Conservation (phyloP, 2,888 invertebrate genomes). For the Epirrhoe tristata region DNA sequence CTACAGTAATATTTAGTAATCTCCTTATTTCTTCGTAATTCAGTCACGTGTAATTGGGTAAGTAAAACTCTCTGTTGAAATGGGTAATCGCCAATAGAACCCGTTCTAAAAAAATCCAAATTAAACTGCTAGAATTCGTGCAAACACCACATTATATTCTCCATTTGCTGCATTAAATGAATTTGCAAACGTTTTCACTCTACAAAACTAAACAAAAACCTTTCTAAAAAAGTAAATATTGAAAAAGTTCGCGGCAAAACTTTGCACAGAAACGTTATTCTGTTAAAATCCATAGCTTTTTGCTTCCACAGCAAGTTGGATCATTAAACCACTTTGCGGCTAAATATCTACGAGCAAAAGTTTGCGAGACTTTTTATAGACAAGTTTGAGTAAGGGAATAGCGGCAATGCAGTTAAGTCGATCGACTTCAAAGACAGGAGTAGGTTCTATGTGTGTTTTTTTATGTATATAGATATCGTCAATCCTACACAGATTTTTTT, state of each 20-base stretch:
- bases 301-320: constrained; percentile 23
- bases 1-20: no score
- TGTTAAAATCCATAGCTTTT: constrained; percentile 19
- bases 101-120: no score
- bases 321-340: constrained; percentile 33
- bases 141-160: not conserved
- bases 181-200: not conserved
- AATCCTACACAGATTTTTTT: no score
- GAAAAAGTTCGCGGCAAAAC: constrained; percentile 7
- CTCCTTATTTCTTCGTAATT: no score
- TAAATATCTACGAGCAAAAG: constrained; percentile 23
- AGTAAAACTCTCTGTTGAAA: no score
- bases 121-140: not conserved
- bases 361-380: constrained; percentile 21
- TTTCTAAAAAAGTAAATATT: constrained; percentile 13
- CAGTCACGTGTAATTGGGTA: no score
- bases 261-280: constrained; percentile 15
- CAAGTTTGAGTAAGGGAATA: constrained; percentile 10
- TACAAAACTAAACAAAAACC: constrained; percentile 10
- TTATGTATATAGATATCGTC: no score
- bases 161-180: not conserved
- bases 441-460: no score
- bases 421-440: no score
- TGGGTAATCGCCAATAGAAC: no score
- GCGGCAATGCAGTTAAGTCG: constrained; percentile 15